A percentile compares a stretch with the other conserved stretches of the same genome.
phyloP scores from a whole-genome alignment of 2,113 vertebrate genomes.

The Actenoides lindsayi region DNA sequence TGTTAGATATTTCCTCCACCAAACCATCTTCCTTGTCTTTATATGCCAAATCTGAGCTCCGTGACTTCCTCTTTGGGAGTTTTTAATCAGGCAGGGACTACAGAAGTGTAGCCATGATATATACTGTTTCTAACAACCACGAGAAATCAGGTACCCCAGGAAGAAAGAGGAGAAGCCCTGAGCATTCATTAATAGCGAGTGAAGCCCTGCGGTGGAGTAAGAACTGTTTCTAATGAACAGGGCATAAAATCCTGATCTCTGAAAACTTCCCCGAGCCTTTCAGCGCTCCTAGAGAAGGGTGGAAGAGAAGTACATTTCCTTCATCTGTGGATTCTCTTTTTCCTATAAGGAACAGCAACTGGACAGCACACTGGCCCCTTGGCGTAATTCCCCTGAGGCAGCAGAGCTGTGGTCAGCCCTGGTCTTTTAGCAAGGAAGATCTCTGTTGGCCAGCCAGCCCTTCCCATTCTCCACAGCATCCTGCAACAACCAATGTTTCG shows the following conservation, averaged over 20 bases:
- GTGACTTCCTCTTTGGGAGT: not conserved
- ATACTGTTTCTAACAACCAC: not conserved
- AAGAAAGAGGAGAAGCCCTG: not conserved
- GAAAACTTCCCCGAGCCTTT: not conserved
- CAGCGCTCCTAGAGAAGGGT: not conserved
- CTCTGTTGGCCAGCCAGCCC: not conserved
- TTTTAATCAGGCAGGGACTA: not conserved
- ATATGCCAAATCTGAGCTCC: not conserved
- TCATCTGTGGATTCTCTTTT: not conserved
- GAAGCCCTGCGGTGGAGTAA: fast-evolving
- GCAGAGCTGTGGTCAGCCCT: not conserved
- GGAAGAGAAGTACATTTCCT: not conserved
- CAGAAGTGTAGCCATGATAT: not conserved
- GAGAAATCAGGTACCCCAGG: not conserved
- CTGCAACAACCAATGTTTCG: not conserved
- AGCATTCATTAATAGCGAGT: not conserved
- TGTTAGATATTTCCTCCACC: not conserved
- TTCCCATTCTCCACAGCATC: not conserved
- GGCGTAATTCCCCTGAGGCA: not conserved
- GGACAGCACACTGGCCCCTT: not conserved
- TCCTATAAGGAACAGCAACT: not conserved
- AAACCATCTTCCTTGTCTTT: not conserved
- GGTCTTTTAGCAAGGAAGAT: not conserved
- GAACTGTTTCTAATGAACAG: not conserved
- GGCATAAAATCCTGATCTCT: not conserved